phyloP scores from a whole-genome alignment of 2,888 invertebrate genomes.

The Exephanes ischioxanthus region DNA sequence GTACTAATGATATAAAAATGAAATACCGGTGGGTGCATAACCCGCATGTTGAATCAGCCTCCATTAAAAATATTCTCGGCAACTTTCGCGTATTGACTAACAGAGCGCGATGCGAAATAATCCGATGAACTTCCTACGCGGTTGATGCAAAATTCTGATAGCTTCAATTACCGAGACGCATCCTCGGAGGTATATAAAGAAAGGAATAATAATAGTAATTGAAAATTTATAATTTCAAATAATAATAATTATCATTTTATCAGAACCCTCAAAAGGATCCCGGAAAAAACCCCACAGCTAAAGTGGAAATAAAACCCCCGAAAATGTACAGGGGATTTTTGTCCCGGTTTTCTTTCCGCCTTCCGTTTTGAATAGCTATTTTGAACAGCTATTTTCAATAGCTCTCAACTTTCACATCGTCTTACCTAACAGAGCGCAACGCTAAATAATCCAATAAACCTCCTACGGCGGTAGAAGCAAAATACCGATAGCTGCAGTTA shows the following conservation, averaged over 20 bases:
- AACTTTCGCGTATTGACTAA: conserved; percentile 22
- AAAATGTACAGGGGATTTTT: no score
- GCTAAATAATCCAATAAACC: conserved; percentile 24
- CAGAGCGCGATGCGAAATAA: conserved; percentile 15
- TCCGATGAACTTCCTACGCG: conserved; percentile 28
- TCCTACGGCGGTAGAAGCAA: conserved; percentile 14
- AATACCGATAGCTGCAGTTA: conserved; percentile 32
- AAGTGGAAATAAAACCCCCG: no score
- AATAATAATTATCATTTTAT: no score
- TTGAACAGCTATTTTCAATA: no score
- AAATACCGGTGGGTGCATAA: conserved; percentile 42
- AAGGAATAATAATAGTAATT: not conserved
- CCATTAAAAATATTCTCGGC: not conserved
- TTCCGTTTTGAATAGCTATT: no score
- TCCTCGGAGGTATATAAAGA: conserved; percentile 21
- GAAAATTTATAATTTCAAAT: not conserved
- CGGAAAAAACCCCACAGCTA: no score
- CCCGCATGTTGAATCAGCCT: conserved; percentile 1
- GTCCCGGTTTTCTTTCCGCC: no score
- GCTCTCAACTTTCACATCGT: not conserved
- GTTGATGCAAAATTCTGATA: conserved; percentile 17
- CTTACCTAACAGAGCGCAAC: conserved; percentile 33
- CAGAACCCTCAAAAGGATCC: no score
- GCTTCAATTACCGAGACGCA: conserved; percentile 27
- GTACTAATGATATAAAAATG: conserved; percentile 19